Percentiles rank a stretch among this genome's conserved stretches.
phyloP scores from a whole-genome alignment of 1,140 invertebrate genomes.

The Heliconius nattereri region DNA sequence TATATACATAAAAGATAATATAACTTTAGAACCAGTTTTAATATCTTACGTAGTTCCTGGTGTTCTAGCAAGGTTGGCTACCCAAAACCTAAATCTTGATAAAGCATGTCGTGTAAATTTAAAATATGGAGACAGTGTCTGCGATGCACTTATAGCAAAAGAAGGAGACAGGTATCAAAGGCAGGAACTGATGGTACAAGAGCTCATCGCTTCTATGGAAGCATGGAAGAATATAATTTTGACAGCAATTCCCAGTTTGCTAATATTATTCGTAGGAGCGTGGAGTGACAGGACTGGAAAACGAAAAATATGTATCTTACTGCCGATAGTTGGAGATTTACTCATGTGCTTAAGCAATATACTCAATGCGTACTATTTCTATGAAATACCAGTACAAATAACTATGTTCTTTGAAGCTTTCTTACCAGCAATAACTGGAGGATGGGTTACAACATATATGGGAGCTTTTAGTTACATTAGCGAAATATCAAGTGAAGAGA shows the following conservation, averaged over 20 bases:
- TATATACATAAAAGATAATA: constrained; percentile 63
- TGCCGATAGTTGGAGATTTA: constrained; percentile 82
- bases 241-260: constrained; percentile 76
- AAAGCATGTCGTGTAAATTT: constrained; percentile 84
- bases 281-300: constrained; percentile 82
- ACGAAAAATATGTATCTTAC: constrained; percentile 81
- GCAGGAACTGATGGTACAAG: constrained; percentile 78
- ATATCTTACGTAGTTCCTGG: constrained; percentile 80
- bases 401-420: constrained; percentile 72
- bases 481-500: constrained; percentile 90
- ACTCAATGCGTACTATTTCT: constrained; percentile 78
- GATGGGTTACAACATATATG: constrained; percentile 93
- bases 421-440: constrained; percentile 89
- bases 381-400: constrained; percentile 73
- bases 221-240: constrained; percentile 74
- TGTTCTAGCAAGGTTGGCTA: constrained; percentile 77
- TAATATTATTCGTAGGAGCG: constrained; percentile 83
- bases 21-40: constrained; percentile 82
- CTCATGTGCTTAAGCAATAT: constrained; percentile 73
- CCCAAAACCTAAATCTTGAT: constrained; percentile 83
- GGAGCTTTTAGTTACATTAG: constrained; percentile 94
- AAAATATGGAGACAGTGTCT: constrained; percentile 74
- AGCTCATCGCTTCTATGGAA: constrained; percentile 80
- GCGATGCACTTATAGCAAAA: constrained; percentile 75
- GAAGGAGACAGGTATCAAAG: constrained; percentile 64